Base-by-base conservation (phyloP, 2,113 vertebrate species). In the Dendrocopos noguchii region DNA sequence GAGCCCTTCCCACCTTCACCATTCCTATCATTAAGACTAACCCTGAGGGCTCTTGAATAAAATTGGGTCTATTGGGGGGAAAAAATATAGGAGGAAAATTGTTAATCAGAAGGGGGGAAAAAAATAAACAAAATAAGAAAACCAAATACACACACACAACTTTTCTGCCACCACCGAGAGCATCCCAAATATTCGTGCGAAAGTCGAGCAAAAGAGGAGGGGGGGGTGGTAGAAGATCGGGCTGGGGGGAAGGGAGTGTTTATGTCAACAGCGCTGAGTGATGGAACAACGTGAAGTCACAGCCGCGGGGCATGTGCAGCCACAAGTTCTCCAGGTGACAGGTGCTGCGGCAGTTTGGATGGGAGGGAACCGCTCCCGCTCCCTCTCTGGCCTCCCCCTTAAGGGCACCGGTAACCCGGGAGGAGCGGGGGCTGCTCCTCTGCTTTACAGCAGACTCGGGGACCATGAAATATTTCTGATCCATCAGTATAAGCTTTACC, bases 301-400 rank as follows among this genome's bases (percentile, higher is more conserved):
- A 66, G 86, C 95, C 88, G 56, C 34, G 33, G 90, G 88, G 53
- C 60, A 16, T 27, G 61, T 42, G 65, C 84, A 94, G 82, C 77
- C 80, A 61, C 93, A 57, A 2, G 80, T 77, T 87, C 84, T 79
- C 75, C 95, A 91, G 95, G 96, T 91, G 97, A 94, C 96, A 96
- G 95, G 95, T 97, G 97, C 90, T 87, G 78, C 72, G 55, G 60
- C 85, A 63, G 81, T 46, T 61, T 33, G 39, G 74, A 61, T 39
- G 78, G 34, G 79, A 50, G 61, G 85, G 46, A 55, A 50, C 56
- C 17, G 8, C 74, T n/a, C 70, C 78, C 29, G 18, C 76, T 57
- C 66, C 57, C 57, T 56, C 50, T 31, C 59, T 72, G 44, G 17
- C 76, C 78, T 75, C 22, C 7, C 44, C 67, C 8, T 52, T 52